Base-by-base conservation (phyloP, 2,113 vertebrate genomes). In the Eleginops maclovinus region DNA sequence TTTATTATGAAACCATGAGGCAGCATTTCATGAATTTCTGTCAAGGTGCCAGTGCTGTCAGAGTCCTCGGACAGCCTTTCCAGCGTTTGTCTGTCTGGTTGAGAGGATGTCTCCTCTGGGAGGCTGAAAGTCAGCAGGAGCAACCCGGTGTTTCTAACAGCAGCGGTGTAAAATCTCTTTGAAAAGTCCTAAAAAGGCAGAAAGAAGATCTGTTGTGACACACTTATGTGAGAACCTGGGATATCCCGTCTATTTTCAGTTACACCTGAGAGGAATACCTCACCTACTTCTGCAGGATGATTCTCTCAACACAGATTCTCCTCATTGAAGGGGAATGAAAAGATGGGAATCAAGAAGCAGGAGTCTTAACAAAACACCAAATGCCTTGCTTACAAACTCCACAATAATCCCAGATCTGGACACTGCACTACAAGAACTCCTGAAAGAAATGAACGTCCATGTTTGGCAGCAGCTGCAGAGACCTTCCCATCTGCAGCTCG, bases 11-110 rank as follows among this genome's bases (percentile, higher is more conserved):
- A 31, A 31, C 28, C 28, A 31, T 31, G 28, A 31, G 28, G 28
- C 28, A 31, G 28, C 51, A 31, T 76, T 75, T 59, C 74, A 72
- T 77, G 81, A 67, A 66, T 67, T 12, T 54, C 67, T 83, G 75
- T 84, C 75, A 75, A 53, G 51, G 77, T 79, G 74, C 77, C 75
- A 71, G 54, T 41, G 2, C 51, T 47, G 0, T 26, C 19, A 41
- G 50, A 0, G 19, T 76, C 79, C 72, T 74, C 80, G 53, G 85
- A 79, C 79, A 55, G 11, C 44, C 12, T 66, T 59, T 46, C 44
- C 9, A 4, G 56, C 54, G 19, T 72, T 58, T 40, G 68, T 81
- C 51, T 50, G 22, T 56, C 31, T 49, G 53, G 49, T 53, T 22
- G 28, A 19, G 73, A 77, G 28, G 54, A 66, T n/a, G 9, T 50